Base-by-base conservation (phyloP, 2,888 invertebrate species). In the Standfussiana lucernea region DNA sequence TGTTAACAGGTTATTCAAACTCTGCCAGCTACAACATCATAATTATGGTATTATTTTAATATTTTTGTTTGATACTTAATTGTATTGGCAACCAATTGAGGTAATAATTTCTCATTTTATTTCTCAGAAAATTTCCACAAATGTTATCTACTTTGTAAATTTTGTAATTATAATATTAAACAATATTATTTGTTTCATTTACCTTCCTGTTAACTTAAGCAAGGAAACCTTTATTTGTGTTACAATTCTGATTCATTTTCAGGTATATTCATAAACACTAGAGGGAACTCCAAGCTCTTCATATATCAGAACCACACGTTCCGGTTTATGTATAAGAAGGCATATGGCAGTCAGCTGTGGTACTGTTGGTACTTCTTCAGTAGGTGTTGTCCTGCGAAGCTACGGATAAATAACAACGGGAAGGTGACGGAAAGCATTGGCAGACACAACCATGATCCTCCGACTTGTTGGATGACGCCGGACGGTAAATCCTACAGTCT, bases 291-390 rank as follows among this genome's bases (percentile, higher is more conserved):
- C 6, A 96, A 96, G 89, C 88, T 96, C 73, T 96, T 96, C 82
- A 96, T 96, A 86, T 96, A 96, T 81, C 96, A 96, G 89, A 96
- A 96, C 86, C 96, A 96, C 85, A 96, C 96, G 86, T 96, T 96
- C 91, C 93, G 96, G 83, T 96, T 96, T 79, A 96, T 96, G 96
- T 96, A 96, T 85, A 96, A 96, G 86, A 96, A 96, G 81, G 96
- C 96, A 13, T 96, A 96, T 88, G 96, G 96, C n/a, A 96, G 96
- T 87, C 96, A 96, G 76, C 90, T 96, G 5, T 96, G 96, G 96
- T 96, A 96, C 78, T 96, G 96, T 84, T 96, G 96, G 96, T 96
- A 95, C 82, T 96, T 96, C 95, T 96, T 96, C 91, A 96, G 96
- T 69, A 89, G 96, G 76, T 96, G 96, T 84, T 96, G 96, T 86